Conservation (phyloP, 2,113 vertebrate genomes). For the Callithrix jacchus region DNA sequence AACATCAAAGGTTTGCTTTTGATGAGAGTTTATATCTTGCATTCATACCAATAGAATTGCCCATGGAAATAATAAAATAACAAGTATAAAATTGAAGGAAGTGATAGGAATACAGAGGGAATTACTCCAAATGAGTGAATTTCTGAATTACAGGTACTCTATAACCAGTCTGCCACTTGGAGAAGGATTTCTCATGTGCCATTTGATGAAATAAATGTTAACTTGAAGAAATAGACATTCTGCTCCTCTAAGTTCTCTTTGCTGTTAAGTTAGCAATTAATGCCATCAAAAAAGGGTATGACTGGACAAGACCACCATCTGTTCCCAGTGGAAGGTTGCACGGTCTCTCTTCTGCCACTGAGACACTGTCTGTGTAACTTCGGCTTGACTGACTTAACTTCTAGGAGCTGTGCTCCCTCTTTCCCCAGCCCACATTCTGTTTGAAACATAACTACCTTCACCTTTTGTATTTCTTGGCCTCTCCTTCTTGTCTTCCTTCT, state of each 20-base stretch:
- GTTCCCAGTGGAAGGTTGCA: not conserved
- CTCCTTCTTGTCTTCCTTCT: conserved; percentile 16
- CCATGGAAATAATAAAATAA: not conserved
- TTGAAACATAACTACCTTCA: not conserved
- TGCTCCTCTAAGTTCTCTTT: not conserved
- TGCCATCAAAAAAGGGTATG: not conserved
- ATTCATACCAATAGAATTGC: not conserved
- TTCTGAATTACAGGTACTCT: not conserved
- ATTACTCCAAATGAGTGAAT: not conserved
- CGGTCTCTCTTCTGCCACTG: not conserved
- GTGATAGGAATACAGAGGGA: not conserved
- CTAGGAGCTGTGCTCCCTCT: not conserved
- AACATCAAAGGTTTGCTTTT: not conserved
- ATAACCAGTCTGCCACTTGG: not conserved
- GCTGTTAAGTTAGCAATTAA: not conserved
- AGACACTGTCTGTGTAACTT: not conserved
- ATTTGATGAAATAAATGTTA: not conserved
- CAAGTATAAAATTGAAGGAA: conserved; percentile 20
- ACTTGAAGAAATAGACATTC: not conserved
- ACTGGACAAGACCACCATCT: not conserved
- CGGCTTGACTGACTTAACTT: not conserved
- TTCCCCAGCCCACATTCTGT: not conserved
- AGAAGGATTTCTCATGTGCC: not conserved
- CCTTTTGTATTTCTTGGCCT: not conserved
- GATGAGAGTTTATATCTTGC: not conserved